Evolutionary conservation across 1,140 invertebrate genomes (phyloP), one percentile per base, ranked within the genome.

Genomic region (Bombus confusus): DNA sequence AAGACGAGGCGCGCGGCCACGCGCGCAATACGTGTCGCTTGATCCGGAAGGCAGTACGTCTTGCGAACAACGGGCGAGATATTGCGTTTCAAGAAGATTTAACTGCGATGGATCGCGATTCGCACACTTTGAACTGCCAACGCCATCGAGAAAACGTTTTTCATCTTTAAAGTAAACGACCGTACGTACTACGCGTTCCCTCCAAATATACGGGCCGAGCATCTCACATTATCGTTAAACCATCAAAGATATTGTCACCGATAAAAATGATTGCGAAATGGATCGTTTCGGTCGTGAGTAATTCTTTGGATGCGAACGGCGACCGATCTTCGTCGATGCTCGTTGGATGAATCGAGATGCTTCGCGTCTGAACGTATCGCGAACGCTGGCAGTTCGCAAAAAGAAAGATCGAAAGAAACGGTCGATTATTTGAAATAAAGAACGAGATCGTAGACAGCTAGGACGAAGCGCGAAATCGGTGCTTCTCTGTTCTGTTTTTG

Each of bases 21-120:
- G 82, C 73, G 81, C 47, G 80, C 80, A 74, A 86, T 88, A 86
- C 85, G 73, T 59, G 66, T 83, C 85, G 87, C 73, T 66, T 74
- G 88, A 90, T 89, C 87, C 77, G 68, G 52, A 64, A 59, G 80
- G 59, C 41, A 87, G 72, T 89, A 78, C 64, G 66, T 89, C 87
- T 90, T 73, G 73, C 84, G 75, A 82, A 86, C 87, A n/a, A 74
- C 43, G 57, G 81, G 82, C 66, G 86, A 89, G 80, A 86, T 87
- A 90, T 90, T 89, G 87, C 87, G 80, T 78, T 89, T 87, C 77
- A 52, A 66, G 83, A 78, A 89, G 88, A 90, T 90, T 90, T 87
- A 89, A 39, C 77, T 71, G 59, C 76, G 28, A 86, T 59, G 59
- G 34, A 76, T 66, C 75, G 64, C 28, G 66, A 80, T 52, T 31